phyloP scores from a whole-genome alignment of 2,113 vertebrate genomes.

The Hydropotes inermis region DNA sequence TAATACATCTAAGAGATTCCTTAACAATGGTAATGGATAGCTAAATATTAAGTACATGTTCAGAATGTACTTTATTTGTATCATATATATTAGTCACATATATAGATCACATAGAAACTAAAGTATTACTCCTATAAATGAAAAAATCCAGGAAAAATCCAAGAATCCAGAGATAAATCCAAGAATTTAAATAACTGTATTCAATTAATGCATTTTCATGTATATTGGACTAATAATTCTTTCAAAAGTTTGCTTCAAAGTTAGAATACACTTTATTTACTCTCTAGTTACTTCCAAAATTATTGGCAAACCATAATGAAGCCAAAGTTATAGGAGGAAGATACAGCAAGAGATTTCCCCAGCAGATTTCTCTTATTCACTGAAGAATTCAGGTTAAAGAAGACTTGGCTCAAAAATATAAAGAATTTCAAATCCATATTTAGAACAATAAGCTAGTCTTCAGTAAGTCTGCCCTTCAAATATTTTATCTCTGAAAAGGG shows the following conservation, averaged over 20 bases:
- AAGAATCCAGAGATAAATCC: background rate
- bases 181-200: background rate
- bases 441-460: background rate
- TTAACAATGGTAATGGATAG: background rate
- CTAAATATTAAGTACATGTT: background rate
- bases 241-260: slow-evolving; percentile 42
- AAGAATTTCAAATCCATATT: slow-evolving; percentile 30
- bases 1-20: background rate
- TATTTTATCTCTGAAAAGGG: background rate
- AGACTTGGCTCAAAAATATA: background rate
- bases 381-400: slow-evolving; percentile 4
- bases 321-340: slow-evolving; percentile 49
- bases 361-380: background rate
- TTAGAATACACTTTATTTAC: slow-evolving; percentile 51
- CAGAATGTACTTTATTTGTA: background rate
- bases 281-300: slow-evolving; percentile 49
- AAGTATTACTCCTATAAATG: background rate
- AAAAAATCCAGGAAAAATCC: background rate
- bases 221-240: slow-evolving; percentile 39
- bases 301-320: slow-evolving; percentile 17
- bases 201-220: slow-evolving; percentile 57
- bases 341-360: background rate
- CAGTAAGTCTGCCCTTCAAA: background rate
- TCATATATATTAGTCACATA: background rate
- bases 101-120: background rate